Evolutionary conservation across 2,113 vertebrate species (phyloP), one percentile per base, ranked within the genome.

Genomic region (Cisticola juncidis): DNA sequence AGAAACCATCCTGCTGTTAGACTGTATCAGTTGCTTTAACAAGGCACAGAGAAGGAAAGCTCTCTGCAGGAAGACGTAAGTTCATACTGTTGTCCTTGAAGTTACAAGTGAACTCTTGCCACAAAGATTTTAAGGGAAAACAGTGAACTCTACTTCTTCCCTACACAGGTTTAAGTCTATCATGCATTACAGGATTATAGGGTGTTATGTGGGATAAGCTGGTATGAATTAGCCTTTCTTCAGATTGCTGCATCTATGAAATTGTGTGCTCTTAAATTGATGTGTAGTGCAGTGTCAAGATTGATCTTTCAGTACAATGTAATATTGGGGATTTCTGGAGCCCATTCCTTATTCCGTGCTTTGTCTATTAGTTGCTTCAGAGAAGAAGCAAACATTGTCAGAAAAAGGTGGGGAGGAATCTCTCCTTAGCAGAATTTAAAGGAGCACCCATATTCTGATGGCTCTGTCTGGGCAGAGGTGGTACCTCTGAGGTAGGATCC

Each of bases 81-180:
- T 36, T 40, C 0, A 3, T 50, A 4, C 14, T 70, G 36, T 20
- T 54, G 48, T 50, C 51, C 31, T 84, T 72, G 57, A 60, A 35
- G 51, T 78, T 50, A 62, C 6, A 2, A 0, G 8, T 19, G 25
- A 84, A 26, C 38, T 38, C 45, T 70, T 0, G 1, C 73, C 40
- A 38, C 17, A 19, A 40, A 44, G 35, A 6, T 71, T 87, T 93
- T 33, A 33, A 58, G 44, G 42, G 42, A 65, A 23, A 50, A 29
- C 0, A 66, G 33, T 13, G 44, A 81, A 42, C 25, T 29, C 47
- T 7, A 1, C 40, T 54, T 5, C 26, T 36, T 40, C 47, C 42
- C 24, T 44, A 12, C 20, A 45, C 23, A 57, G 61, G 35, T 45
- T 61, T 60, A 54, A 54, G 56, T 40, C 12, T 25, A 0, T n/a